Percentiles rank a stretch among this genome's conserved stretches.
phyloP scores from a whole-genome alignment of 2,113 vertebrate genomes.

The Cephalopterus ornatus region DNA sequence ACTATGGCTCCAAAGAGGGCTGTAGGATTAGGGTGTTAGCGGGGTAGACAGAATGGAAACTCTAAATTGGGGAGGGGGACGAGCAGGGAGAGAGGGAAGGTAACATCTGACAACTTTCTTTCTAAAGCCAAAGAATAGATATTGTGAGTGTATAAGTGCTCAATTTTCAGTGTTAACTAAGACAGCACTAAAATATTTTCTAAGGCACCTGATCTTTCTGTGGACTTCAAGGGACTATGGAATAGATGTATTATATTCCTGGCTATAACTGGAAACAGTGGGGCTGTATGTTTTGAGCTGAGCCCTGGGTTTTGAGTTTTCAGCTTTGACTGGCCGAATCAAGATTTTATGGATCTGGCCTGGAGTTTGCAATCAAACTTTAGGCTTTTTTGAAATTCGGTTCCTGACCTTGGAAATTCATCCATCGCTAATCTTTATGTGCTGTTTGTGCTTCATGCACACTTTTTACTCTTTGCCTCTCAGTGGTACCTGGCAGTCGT shows the following conservation, averaged over 20 bases:
- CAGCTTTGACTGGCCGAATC: neutral
- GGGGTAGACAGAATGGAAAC: neutral
- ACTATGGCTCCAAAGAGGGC: neutral
- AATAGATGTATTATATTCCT: neutral
- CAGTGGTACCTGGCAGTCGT: neutral
- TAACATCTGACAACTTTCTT: neutral
- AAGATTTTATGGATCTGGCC: neutral
- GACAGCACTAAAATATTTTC: neutral
- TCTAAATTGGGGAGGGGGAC: too few relatives aligned
- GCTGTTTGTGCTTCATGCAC: neutral
- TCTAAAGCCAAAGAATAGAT: neutral
- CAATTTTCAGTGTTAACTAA: neutral
- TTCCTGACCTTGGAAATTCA: neutral
- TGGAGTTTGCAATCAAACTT: neutral
- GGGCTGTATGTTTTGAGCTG: neutral
- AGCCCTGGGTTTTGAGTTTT: neutral
- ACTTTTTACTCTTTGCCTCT: neutral
- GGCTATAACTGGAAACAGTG: neutral
- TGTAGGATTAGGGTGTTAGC: neutral
- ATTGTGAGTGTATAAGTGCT: neutral
- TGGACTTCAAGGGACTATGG: neutral
- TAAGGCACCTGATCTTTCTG: neutral
- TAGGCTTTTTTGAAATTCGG: neutral
- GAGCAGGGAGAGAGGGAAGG: neutral
- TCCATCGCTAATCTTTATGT: neutral